Conservation (phyloP, 2,888 invertebrate species). For the Mesorhabditis sp. region DNA sequence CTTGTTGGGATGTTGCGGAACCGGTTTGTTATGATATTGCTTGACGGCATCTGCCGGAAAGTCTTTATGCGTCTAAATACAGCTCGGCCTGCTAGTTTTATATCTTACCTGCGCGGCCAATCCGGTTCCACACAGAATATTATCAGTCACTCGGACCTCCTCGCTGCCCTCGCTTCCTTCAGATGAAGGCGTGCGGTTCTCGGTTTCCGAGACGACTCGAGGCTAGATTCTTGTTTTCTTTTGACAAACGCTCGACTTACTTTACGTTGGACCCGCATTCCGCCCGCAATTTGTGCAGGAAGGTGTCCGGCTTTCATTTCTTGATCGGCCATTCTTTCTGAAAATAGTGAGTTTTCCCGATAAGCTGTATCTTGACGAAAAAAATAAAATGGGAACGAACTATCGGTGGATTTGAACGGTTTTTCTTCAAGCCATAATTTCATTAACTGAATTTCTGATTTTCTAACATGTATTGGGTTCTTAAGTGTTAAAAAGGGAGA, state of each 20-base stretch:
- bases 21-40: background rate
- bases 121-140: constrained; percentile 1
- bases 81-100: background rate
- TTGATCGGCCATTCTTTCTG: background rate
- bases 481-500: too few relatives aligned
- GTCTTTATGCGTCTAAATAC: background rate
- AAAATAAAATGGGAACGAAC: too few relatives aligned
- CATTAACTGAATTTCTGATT: too few relatives aligned
- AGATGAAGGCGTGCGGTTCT: background rate
- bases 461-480: too few relatives aligned
- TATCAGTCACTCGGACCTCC: background rate
- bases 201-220: background rate
- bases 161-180: background rate
- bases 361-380: too few relatives aligned
- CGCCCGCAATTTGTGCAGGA: background rate
- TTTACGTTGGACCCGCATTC: background rate
- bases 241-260: background rate
- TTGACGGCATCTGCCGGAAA: background rate
- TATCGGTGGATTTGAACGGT: too few relatives aligned
- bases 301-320: background rate
- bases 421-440: too few relatives aligned
- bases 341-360: too few relatives aligned
- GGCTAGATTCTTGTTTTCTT: background rate
- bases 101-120: background rate
- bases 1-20: background rate